phyloP scores from a whole-genome alignment of 2,797 vertebrate species.

The Crocodylus rhombifer region DNA sequence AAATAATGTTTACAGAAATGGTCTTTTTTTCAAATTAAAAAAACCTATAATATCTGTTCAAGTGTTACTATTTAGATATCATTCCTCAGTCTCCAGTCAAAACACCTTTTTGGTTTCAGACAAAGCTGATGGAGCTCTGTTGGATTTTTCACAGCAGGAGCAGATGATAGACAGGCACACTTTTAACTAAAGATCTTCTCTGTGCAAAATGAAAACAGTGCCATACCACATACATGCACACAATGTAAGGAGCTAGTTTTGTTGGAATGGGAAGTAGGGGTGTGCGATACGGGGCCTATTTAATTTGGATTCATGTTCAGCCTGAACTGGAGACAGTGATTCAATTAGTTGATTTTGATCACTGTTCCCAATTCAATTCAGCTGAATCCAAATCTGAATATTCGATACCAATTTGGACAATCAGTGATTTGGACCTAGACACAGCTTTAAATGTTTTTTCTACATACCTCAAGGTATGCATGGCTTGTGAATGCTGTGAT shows the following conservation, averaged over 20 bases:
- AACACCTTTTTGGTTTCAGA: background rate
- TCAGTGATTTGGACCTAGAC: too few species aligned
- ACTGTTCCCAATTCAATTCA: too few species aligned
- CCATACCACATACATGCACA: too few species aligned
- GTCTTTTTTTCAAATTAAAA: slow-evolving; percentile 1
- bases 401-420: too few species aligned
- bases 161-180: background rate
- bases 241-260: background rate
- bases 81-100: background rate
- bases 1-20: background rate
- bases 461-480: too few species aligned
- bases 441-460: too few species aligned
- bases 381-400: too few species aligned
- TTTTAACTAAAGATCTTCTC: background rate
- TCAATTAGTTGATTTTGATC: too few species aligned
- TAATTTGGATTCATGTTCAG: too few species aligned
- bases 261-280: accelerated
- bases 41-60: background rate
- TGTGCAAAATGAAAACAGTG: background rate
- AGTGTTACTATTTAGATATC: background rate
- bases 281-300: too few species aligned
- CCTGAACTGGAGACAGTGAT: too few species aligned
- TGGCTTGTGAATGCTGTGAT: too few species aligned
- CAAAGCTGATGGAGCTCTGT: background rate
- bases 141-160: background rate